Evolutionary conservation across 53 echinoderm and acorn worm genomes (phyloP), one percentile per base, ranked within the genome.

Genomic region (Apostichopus leukothele): DNA sequence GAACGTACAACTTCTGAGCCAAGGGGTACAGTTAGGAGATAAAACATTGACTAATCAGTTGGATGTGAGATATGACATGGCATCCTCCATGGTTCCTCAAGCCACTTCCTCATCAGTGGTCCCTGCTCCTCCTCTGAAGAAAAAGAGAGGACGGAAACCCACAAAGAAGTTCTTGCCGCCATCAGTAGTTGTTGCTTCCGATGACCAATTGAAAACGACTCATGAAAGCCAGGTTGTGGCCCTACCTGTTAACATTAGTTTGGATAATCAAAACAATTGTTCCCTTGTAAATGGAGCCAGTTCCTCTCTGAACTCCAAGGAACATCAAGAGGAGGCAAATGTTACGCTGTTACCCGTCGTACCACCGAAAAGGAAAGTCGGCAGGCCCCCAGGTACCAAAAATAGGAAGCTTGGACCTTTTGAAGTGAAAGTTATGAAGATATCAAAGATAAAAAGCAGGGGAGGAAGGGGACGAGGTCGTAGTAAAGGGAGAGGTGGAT

Each of bases 101-200:
- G 71, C 18, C 1, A 19, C n/a, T 16, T 13, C 71, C 18, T 68
- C 68, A 10, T 71, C 71, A 13, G 16, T 16, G 71, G 13, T 71
- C 16, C 71, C 71, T 18, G 71, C 18, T 6, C 13, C 71, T 71
- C 57, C 39, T 20, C 81, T 59, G 11, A 85, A 85, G 85, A 85
- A 85, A 50, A 85, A 85, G 67, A 63, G 85, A 39, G 85, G 85
- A 23, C 85, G 85, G 26, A 85, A 85, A 51, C 85, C 71, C 71
- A 55, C 54, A 59, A 81, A 81, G 81, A 85, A 85, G 67, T 60
- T 68, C 23, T 14, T 18, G 67, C 50, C n/a, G 23, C 13, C 55
- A 23, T 52, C 54, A 13, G 55, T n/a, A 53, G 8, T 85, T 39
- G 67, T 39, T 67, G 67, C 23, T 10, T 63, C 63, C 18, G 67